A percentile compares a stretch with the other conserved stretches of the same genome.
These are phyloP conservation scores for Esox lucius DNA, from an alignment of 2,797 vertebrate genomes.

Conservation along the genomic window DNA sequence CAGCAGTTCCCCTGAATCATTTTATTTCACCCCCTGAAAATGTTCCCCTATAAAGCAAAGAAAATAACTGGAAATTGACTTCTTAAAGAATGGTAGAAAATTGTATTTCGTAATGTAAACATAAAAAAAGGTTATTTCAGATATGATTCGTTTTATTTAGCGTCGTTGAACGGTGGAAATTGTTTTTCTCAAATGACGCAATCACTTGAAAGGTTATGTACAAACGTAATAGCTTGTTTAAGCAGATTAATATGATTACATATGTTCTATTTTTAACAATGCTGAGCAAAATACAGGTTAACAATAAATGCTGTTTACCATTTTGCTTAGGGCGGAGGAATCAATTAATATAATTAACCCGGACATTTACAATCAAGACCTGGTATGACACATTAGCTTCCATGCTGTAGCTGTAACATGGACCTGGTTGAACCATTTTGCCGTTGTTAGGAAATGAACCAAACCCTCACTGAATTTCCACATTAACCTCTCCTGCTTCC, in stretches of 20 bases:
- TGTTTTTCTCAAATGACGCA: not conserved
- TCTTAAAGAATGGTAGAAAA: not conserved
- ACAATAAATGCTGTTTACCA: not conserved
- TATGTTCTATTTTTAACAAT: not conserved
- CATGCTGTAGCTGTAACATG: not conserved
- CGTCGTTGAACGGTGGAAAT: not conserved
- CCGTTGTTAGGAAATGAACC: not conserved
- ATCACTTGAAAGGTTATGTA: not conserved
- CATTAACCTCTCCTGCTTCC: conserved; percentile 10
- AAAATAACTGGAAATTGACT: not conserved
- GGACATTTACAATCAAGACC: not conserved
- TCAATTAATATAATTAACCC: not conserved
- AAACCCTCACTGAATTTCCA: not conserved
- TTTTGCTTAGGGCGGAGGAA: not conserved
- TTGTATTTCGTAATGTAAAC: not conserved
- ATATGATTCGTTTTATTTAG: not conserved
- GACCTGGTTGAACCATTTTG: no score
- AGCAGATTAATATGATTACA: not conserved
- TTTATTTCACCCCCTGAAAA: not conserved
- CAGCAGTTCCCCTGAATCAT: not conserved
- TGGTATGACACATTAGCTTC: not conserved
- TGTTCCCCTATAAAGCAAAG: not conserved
- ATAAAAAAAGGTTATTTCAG: not conserved
- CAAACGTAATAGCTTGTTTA: not conserved
- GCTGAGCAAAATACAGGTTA: not conserved